Evolutionary conservation across 2,113 vertebrate species (phyloP).

Genomic region (Gymnorhina tibicen): DNA sequence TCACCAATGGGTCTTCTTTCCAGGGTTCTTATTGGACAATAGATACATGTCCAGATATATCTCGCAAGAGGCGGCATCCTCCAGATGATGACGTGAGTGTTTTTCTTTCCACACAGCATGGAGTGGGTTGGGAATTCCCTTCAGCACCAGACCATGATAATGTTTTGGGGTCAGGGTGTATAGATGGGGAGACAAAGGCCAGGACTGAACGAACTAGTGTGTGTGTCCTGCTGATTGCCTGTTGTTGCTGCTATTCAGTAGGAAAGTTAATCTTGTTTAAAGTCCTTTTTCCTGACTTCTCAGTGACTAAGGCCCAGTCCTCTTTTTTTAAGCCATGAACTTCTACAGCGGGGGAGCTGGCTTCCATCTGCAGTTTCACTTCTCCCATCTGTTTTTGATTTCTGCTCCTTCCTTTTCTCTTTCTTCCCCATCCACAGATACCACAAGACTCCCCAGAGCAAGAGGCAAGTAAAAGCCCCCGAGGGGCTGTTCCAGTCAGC

Average conservation of each 20-base stretch:
- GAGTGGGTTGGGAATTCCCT: neutral
- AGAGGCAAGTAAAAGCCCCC: slow-evolving; percentile 79
- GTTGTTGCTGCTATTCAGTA: neutral
- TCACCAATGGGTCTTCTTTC: slow-evolving; percentile 41
- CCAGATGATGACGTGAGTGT: slow-evolving; percentile 82
- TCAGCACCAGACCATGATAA: neutral
- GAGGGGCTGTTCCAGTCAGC: slow-evolving; percentile 70
- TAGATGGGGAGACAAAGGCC: neutral
- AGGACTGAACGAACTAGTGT: neutral
- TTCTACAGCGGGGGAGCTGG: neutral
- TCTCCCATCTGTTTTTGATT: slow-evolving; percentile 29
- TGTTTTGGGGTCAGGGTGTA: neutral
- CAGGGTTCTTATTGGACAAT: slow-evolving; percentile 98
- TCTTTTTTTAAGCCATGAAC: neutral
- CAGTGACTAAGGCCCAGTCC: neutral
- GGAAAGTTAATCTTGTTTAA: neutral
- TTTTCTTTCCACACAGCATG: neutral
- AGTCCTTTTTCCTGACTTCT: neutral
- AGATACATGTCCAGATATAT: slow-evolving; percentile 84
- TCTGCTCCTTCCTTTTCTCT: neutral
- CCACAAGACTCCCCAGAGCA: slow-evolving; percentile 80
- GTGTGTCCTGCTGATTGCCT: neutral
- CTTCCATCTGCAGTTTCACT: slow-evolving; percentile 36
- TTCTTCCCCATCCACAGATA: slow-evolving; percentile 56
- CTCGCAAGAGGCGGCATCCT: slow-evolving; percentile 85